A percentile compares a stretch with the other conserved stretches of the same genome.
Evolutionary conservation across 2,797 vertebrate species (phyloP).

Genomic region (Catostomus latipinnis): DNA sequence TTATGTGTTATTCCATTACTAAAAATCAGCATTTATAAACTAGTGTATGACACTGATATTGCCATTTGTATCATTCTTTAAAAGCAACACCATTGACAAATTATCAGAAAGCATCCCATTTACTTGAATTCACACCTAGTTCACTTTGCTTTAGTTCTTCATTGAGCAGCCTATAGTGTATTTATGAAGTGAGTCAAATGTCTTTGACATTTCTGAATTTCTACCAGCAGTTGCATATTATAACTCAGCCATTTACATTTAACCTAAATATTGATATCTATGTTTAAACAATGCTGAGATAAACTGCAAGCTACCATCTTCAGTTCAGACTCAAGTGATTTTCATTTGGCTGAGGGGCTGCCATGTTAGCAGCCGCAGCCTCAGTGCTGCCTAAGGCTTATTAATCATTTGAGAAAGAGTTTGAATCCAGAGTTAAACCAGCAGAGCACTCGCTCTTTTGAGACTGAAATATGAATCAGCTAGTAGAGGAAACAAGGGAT

Average conservation of each 20-base stretch:
- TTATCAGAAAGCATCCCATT: no score
- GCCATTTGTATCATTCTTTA: no score
- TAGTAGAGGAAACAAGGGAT: constrained; percentile 16
- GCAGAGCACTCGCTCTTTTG: not conserved
- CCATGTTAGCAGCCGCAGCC: constrained; percentile 9
- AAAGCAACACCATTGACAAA: no score
- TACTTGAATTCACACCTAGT: no score
- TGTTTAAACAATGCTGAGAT: not conserved
- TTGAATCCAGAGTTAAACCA: constrained; percentile 31
- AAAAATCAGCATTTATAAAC: no score
- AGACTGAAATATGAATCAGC: constrained; percentile 25
- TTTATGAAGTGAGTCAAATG: not conserved
- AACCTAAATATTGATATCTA: not conserved
- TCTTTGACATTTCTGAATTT: not conserved
- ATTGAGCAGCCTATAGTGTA: not conserved
- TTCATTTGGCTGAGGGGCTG: constrained; percentile 22
- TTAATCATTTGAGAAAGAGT: constrained; percentile 46
- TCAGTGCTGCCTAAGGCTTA: constrained; percentile 36
- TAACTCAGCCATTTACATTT: not conserved
- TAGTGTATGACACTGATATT: no score
- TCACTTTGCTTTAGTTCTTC: not conserved
- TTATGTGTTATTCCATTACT: no score
- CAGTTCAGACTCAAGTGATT: constrained; percentile 3
- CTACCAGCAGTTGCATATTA: not conserved
- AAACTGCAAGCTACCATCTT: constrained; percentile 1